Base-by-base conservation (phyloP, 2,888 invertebrate genomes). In the Phortica okadai region DNA sequence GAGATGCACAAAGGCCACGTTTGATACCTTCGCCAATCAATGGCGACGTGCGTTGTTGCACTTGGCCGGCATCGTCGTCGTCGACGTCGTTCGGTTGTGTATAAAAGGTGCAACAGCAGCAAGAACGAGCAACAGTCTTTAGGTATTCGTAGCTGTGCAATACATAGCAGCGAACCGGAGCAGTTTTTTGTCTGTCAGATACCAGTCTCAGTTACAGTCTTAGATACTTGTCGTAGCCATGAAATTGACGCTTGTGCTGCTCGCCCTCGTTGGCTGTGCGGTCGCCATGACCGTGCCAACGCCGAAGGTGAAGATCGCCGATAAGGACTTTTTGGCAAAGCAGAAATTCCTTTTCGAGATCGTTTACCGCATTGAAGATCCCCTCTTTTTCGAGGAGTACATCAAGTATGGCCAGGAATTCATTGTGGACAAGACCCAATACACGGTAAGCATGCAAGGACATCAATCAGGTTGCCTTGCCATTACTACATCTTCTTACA, bases 341-440 rank as follows among this genome's bases (percentile, higher is more conserved):
- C 90, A 90, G 76, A 87, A 87, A 80, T 90, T 90, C 82, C 56
- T 90, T 3, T 83, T 85, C 25, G 89, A 90, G 78, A 86, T 90
- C 11, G 14, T 86, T 6, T 79, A 89, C 76, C 87, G 86, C 44
- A 41, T 85, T 0, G 86, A 85, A 56, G 88, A 88, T 75, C 88
- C 88, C 3, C 76, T 89, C 33, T 78, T 81, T 74, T 90, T 89
- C 78, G 90, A 90, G 74, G 89, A 90, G 79, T 88, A 74, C 69
- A 87, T 90, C 79, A 89, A 90, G 73, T 4, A 79, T 6, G 90
- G 89, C 54, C 74, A 79, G 3, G 77, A 82, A 0, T 77, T 88
- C 25, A 67, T 82, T 4, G 56, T 66, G 56, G 85, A 89, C 76
- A 84, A 87, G 76, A 50, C 81, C 0, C 81, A 84, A 14, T 90